These are phyloP conservation scores for Xiphydria camelus DNA, from an alignment of 2,888 invertebrate species.

Conservation along the genomic window DNA sequence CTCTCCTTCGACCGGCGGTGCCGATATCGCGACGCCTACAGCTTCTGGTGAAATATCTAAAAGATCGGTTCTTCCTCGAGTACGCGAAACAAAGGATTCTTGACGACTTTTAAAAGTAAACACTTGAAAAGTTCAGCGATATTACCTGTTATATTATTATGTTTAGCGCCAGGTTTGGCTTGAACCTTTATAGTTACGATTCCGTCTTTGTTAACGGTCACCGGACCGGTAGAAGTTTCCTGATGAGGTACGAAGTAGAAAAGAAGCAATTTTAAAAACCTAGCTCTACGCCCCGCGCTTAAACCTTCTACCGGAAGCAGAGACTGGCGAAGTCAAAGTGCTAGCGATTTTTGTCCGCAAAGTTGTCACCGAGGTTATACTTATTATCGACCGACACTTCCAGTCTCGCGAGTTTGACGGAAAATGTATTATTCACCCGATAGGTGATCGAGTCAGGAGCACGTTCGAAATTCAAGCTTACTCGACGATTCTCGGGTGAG, in stretches of 20 bases:
- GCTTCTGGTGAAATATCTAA: conserved; percentile 65
- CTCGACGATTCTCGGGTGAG: conserved; percentile 30
- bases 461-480: conserved; percentile 17
- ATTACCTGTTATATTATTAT: conserved; percentile 67
- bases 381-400: conserved; percentile 15
- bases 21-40: conserved; percentile 76
- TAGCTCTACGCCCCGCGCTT: neutral
- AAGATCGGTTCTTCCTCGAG: conserved; percentile 7
- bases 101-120: neutral
- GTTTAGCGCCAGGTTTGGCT: conserved; percentile 78
- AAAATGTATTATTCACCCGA: conserved; percentile 41
- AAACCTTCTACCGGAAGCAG: too few species aligned
- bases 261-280: neutral
- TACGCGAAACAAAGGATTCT: neutral
- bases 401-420: conserved; percentile 20
- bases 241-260: conserved; percentile 15
- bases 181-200: conserved; percentile 67
- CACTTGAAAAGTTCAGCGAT: neutral
- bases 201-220: conserved; percentile 63
- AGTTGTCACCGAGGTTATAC: conserved; percentile 9
- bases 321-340: too few species aligned
- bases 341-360: conserved; percentile 15
- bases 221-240: conserved; percentile 40
- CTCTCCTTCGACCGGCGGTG: conserved; percentile 81
- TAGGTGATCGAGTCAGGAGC: conserved; percentile 41